These are phyloP conservation scores for Rosalia funebris DNA, from an alignment of 2,888 invertebrate genomes.

Conservation along the genomic window DNA sequence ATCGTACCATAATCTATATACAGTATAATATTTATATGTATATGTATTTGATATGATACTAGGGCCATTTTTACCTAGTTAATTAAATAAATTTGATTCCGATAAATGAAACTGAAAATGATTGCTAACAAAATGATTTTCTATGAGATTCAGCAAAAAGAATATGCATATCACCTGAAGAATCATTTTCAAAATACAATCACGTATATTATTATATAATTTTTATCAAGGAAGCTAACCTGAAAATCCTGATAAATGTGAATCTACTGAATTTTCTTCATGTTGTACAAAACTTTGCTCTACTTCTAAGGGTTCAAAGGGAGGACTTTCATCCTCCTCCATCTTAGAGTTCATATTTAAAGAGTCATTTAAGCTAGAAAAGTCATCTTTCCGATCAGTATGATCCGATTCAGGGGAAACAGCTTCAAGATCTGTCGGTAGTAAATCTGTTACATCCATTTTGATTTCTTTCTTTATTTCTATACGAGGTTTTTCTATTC, in stretches of 20 bases:
- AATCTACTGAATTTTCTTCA: conserved; percentile 69
- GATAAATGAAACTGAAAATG: no score
- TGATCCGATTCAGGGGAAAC: conserved; percentile 78
- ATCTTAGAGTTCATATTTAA: conserved; percentile 64
- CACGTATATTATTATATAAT: no score
- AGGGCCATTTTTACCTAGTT: no score
- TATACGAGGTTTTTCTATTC: conserved; percentile 74
- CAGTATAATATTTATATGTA: no score
- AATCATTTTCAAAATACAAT: no score
- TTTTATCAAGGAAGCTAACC: conserved; percentile 47
- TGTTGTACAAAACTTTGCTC: conserved; percentile 54
- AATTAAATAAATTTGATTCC: no score
- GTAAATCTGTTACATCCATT: conserved; percentile 61
- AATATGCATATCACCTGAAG: no score
- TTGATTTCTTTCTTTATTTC: conserved; percentile 33
- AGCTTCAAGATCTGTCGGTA: conserved; percentile 83
- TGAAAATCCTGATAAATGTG: conserved; percentile 70
- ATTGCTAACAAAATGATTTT: no score
- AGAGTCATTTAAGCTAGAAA: conserved; percentile 57
- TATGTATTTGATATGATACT: no score
- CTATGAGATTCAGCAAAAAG: no score
- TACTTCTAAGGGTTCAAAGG: conserved; percentile 71
- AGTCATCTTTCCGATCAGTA: conserved; percentile 38
- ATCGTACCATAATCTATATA: no score
- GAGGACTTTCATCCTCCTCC: conserved; percentile 74